Evolutionary conservation across 2,113 vertebrate species (phyloP), one percentile per base, ranked within the genome.

Genomic region (Ginglymostoma cirratum): DNA sequence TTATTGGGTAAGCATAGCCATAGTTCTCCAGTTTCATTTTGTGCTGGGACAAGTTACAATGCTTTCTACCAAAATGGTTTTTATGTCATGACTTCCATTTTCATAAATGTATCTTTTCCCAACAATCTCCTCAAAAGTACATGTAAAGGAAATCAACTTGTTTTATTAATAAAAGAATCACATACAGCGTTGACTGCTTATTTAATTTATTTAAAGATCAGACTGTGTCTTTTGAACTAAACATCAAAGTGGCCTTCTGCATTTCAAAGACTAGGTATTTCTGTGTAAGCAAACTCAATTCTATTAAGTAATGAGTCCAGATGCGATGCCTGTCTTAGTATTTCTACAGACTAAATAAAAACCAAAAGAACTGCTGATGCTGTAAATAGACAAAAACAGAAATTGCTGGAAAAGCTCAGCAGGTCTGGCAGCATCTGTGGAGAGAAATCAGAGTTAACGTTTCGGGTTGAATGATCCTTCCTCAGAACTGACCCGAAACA

Each of bases 11-110:
- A 95, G 76, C 76, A 95, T 30, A 76, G 45, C 21, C 30, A 52
- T 42, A 15, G 14, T 24, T 4, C 67, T 95, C 65, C 27, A 12
- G 67, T 95, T 70, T 52, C 94, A 30, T 48, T 52, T 48, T 52
- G 67, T 48, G 12, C 38, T 34, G 2, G 69, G 24, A 70, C 45
- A 45, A 5, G 24, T 95, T 76, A 27, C 15, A 27, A 95, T 95
- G 72, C 21, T 66, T n/a, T 65, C 89, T 23, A 42, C 89, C 89
- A 67, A 93, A 93, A 38, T 93, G n/a, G 38, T 66, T 93, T 93
- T 93, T 93, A 65, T 21, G 38, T 38, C 34, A 45, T 8, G 48
- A 19, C 48, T 72, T 30, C 12, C 19, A 94, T 94, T 67, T 69
- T 94, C 92, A 34, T 34, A 48, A 76, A 7, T 34, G 45, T 19